Base-by-base conservation (phyloP, 1,140 invertebrate genomes). In the Drepana arcuata region DNA sequence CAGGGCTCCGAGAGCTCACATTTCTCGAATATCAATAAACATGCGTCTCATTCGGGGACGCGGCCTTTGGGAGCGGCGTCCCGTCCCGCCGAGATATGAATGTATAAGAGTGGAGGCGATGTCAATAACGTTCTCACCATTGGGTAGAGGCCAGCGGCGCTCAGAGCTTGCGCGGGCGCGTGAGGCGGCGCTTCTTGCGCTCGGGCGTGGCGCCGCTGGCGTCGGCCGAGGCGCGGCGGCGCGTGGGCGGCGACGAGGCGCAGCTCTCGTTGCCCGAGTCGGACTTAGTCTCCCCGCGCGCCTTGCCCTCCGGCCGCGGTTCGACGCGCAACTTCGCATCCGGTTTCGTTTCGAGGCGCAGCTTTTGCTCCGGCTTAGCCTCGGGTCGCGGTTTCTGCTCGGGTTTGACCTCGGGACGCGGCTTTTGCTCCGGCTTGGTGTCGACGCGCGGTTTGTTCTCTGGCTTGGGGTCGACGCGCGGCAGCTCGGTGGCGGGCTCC, bases 171-270 rank as follows among this genome's bases (percentile, higher is more conserved):
- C 73, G 36, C 1, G 73, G 73, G 16, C 75, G 51, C 2, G 75
- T 80, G 44, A 80, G 67, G 29, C 75, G 67, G 12, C 75, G 69
- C 54, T 74, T 75, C 60, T 80, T 80, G 40, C 75, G 58, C 13
- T 80, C 72, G 28, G 75, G 73, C 26, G 75, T 74, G 40, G 14
- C 26, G 32, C 37, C 30, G 16, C 29, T 26, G 18, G 53, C 47
- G 37, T 66, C 62, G n/a, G 51, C 55, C 4, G 62, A 67, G 24
- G 69, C 64, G 30, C 67, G 48, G 30, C 66, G 55, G 12, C 72
- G 59, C n/a, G 51, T 14, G 4, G 67, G 52, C 16, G 64, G 67
- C 11, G 58, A 57, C 15, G 36, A 34, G 13, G 30, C 41, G 3
- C 37, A 30, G 4, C 31, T 26, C 32, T 59, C 58, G n/a, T 41